These are phyloP conservation scores for Teleogryllus oceanicus DNA, from an alignment of 2,888 invertebrate species.

Conservation along the genomic window DNA sequence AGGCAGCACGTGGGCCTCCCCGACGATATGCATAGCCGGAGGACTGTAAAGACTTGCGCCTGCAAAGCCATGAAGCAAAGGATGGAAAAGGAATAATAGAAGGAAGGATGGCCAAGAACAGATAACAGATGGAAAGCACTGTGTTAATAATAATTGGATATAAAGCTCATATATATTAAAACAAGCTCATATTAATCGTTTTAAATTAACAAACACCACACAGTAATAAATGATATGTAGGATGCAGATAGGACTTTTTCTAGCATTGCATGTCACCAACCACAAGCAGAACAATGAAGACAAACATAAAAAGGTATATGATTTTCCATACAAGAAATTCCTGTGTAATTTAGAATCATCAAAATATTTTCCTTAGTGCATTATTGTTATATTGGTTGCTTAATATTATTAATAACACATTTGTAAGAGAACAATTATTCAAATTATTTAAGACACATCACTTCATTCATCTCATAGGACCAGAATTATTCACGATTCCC, in stretches of 20 bases:
- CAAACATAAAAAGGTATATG: not conserved
- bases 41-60: slow-evolving; percentile 30
- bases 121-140: slow-evolving; percentile 20
- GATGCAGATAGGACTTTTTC: not conserved
- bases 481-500: no score
- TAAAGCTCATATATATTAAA: not conserved
- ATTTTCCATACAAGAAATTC: no score
- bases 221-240: not conserved
- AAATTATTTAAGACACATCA: no score
- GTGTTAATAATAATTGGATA: not conserved
- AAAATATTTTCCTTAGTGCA: no score
- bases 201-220: not conserved
- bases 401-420: no score
- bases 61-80: slow-evolving; percentile 26
- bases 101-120: slow-evolving; percentile 27
- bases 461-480: no score
- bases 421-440: no score
- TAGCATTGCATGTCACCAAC: not conserved
- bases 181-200: no score
- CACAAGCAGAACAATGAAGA: not conserved
- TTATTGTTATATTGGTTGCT: no score
- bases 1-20: slow-evolving; percentile 31
- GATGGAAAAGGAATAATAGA: slow-evolving; percentile 26
- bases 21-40: slow-evolving; percentile 33
- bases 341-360: no score